Evolutionary conservation across 1,140 invertebrate species (phyloP), one percentile per base, ranked within the genome.

Genomic region (Coelopa frigida): DNA sequence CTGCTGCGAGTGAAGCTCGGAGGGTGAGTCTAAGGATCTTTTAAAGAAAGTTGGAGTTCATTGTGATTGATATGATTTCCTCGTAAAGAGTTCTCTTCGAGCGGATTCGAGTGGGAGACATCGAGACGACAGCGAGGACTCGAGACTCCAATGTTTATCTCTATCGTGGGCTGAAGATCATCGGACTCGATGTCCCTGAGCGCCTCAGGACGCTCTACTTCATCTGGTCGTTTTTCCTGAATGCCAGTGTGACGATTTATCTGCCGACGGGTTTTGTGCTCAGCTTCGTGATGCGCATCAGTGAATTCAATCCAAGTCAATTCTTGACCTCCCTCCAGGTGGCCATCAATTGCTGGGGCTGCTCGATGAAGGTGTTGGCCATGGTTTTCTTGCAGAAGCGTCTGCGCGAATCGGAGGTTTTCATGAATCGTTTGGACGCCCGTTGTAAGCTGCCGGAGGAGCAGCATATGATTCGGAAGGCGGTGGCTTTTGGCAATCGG

Each of bases 321-420:
- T 46, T 57, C 17, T 11, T 57, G n/a, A 57, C 55, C 24, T 57
- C 55, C 5, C 24, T 56, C 31, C 44, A 45, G 20, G 54, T 57
- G 31, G 55, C 54, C 18, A 51, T 57, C 35, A 44, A 57, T 47
- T 51, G 51, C 0, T 45, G 48, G 11, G 51, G 52, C 2, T 46
- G 53, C 38, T 49, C 55, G 0, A 43, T 48, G 17, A 57, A 57
- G 29, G 53, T 57, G 2, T 37, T 56, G 18, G 48, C 44, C 0
- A 6, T 57, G 17, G 47, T 47, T 10, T 53, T 44, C 22, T 42
- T 46, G 4, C 12, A 51, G 6, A 32, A 33, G 0, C 7, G 44
- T 24, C 17, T 57, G 23, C 51, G 55, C 0, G 11, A 20, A 20
- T 46, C 51, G 1, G 55, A 53, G n/a, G 23, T 18, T 1, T 21